These are phyloP conservation scores for Circaetus cinerascens DNA, from an alignment of 2,113 vertebrate genomes.

Conservation along the genomic window DNA sequence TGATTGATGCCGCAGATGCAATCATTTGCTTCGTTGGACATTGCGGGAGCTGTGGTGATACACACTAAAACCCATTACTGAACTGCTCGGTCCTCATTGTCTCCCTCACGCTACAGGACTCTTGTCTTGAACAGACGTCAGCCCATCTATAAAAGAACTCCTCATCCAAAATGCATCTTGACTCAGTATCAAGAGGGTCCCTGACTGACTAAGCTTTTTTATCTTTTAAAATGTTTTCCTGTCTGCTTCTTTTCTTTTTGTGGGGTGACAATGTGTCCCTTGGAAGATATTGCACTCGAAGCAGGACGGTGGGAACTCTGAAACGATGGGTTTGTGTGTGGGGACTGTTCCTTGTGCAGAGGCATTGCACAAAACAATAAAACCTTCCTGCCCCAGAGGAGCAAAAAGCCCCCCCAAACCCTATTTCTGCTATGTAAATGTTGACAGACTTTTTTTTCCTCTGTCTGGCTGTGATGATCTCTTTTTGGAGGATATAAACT, in stretches of 20 bases:
- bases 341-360: neutral
- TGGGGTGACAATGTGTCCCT: neutral
- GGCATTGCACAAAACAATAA: neutral
- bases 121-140: neutral
- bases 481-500: neutral
- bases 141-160: neutral
- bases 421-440: neutral
- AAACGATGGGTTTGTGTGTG: fast-evolving
- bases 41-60: neutral
- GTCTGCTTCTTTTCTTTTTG: neutral
- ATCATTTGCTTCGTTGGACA: neutral
- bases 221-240: neutral
- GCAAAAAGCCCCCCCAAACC: fast-evolving
- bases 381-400: neutral
- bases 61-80: neutral
- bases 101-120: neutral
- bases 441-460: neutral
- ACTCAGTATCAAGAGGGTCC: neutral
- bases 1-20: neutral
- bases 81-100: neutral
- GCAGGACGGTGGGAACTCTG: neutral
- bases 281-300: neutral
- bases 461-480: neutral
- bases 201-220: neutral
- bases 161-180: neutral